Percentiles rank a stretch among this genome's conserved stretches.
Evolutionary conservation across 1,140 invertebrate species (phyloP).

Genomic region (Nasonia vitripennis): DNA sequence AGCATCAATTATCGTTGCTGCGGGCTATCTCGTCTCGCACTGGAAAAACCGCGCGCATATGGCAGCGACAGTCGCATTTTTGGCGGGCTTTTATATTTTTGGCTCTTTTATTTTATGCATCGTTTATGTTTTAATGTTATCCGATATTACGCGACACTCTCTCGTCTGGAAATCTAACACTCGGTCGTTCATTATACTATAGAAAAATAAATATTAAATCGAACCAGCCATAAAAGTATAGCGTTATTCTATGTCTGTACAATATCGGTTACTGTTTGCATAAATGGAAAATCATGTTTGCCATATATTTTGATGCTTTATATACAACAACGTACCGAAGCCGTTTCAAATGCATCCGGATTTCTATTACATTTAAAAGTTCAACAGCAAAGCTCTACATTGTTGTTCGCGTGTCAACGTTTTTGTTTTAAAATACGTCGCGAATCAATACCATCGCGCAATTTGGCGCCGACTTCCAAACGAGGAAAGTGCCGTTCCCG

Average conservation of each 20-base stretch:
- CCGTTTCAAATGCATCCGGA: background rate
- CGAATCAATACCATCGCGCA: background rate
- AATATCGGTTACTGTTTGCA: background rate
- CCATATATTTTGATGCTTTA: background rate
- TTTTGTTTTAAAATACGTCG: too few relatives aligned
- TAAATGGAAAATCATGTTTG: background rate
- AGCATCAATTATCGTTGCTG: slow-evolving; percentile 43
- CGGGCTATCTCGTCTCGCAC: slow-evolving; percentile 62
- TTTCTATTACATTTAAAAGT: background rate
- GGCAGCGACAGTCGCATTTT: slow-evolving; percentile 64
- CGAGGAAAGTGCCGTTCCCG: background rate
- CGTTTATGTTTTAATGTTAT: slow-evolving; percentile 26
- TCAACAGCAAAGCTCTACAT: background rate
- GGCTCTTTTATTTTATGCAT: slow-evolving; percentile 64
- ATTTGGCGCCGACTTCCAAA: background rate
- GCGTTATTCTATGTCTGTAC: too few relatives aligned
- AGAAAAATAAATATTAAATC: background rate
- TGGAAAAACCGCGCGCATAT: slow-evolving; percentile 59
- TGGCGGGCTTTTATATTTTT: slow-evolving; percentile 77
- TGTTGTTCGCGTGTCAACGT: background rate
- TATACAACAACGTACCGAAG: background rate
- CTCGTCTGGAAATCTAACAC: slow-evolving; percentile 42
- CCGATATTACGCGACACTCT: slow-evolving; percentile 52
- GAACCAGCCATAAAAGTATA: background rate
- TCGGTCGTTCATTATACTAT: background rate